Percentiles rank a stretch among this genome's conserved stretches.
Evolutionary conservation across 2,797 vertebrate species (phyloP).

Genomic region (Phrynocephalus vlangalii): DNA sequence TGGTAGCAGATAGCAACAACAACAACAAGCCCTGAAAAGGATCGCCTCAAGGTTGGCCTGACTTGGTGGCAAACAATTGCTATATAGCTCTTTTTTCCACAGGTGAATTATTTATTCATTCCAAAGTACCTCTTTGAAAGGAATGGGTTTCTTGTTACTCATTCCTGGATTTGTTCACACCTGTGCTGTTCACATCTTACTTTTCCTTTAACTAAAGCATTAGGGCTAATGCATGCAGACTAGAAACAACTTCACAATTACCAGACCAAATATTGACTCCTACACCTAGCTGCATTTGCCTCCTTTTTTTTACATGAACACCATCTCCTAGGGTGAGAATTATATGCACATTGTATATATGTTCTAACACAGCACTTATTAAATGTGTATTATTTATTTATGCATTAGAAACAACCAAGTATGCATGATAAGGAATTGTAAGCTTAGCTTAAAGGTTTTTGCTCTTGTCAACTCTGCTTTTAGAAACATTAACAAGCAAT

Average conservation of each 20-base stretch:
- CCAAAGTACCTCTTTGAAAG: slow-evolving; percentile 39
- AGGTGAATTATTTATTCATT: slow-evolving; percentile 14
- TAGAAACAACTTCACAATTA: slow-evolving; percentile 41
- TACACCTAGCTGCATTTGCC: neutral
- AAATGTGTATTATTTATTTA: slow-evolving; percentile 27
- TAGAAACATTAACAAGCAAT: slow-evolving; percentile 4
- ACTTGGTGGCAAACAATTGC: no score
- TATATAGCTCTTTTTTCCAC: no score
- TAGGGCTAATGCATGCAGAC: slow-evolving; percentile 20
- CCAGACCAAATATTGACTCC: slow-evolving; percentile 45
- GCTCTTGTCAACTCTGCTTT: neutral
- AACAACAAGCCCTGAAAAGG: no score
- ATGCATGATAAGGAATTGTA: neutral
- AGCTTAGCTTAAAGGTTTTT: slow-evolving; percentile 15
- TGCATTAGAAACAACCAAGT: slow-evolving; percentile 26
- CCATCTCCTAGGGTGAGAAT: slow-evolving; percentile 11
- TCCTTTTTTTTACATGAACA: slow-evolving; percentile 7
- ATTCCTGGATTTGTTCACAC: neutral
- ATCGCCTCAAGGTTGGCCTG: no score
- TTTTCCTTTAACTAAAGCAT: slow-evolving; percentile 41
- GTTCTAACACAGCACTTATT: neutral
- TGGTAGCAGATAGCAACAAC: no score
- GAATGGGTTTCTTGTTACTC: slow-evolving; percentile 37
- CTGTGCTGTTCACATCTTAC: neutral
- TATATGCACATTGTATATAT: slow-evolving; percentile 22